Evolutionary conservation across 2,888 invertebrate species (phyloP), one percentile per base, ranked within the genome.

Genomic region (Drosophila melanocephala): DNA sequence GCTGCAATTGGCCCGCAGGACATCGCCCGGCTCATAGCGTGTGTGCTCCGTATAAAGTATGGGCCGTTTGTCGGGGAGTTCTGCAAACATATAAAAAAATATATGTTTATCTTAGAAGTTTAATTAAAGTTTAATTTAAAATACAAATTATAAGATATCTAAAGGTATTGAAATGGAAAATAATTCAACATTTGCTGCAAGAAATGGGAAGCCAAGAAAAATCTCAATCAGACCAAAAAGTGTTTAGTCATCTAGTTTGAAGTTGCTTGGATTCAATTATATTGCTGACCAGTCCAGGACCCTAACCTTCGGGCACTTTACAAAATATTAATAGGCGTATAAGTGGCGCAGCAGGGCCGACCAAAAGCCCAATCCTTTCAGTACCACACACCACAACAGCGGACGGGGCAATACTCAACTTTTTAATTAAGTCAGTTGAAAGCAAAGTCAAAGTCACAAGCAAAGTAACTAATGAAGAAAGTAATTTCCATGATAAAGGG

Each of bases 1-100:
- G n/a, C 96, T 96, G 93, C 97, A 97, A 94, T 97, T 97, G 58
- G 96, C 97, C 67, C 94, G 94, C 72, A 97, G 94, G 39, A 94
- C 94, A 92, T 97, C 97, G 1, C 97, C 97, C 0, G 96, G 95
- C 91, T 96, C 96, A 92, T 97, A 96, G 60, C 96, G 95, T 65
- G 96, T 95, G 72, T 96, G 95, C 83, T 96, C 96, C n/a, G 97
- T 95, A 84, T 95, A 95, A 84, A 97, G 94, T 75, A 95, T 94
- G 28, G 97, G 97, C 32, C 95, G 95, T 68, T 94, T 94, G 60
- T 95, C 94, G n/a, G 97, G 97, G 76, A 96, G 93, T 79, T 96
- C 97, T 97, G 95, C 93, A 77, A 57, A 7, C 2, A 14, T 19
- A 14, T 5, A 35, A 59, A 28, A 32, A 16, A 10, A 10, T 10